Evolutionary conservation across 64 coral and sea anemone species (phyloP).

Genomic region (Montipora foliosa): DNA sequence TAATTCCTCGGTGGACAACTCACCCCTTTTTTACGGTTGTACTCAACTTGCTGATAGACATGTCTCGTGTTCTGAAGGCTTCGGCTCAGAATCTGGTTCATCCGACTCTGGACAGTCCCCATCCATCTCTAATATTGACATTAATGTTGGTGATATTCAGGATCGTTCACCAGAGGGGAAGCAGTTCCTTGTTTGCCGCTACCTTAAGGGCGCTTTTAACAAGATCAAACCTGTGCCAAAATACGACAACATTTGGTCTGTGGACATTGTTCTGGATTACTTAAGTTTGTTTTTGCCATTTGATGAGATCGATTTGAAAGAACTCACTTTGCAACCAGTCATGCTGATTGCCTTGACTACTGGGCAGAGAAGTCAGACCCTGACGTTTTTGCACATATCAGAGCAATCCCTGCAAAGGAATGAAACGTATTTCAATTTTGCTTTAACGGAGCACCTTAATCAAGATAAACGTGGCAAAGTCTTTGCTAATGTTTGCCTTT

Average conservation of each 20-base stretch:
- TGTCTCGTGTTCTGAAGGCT: neutral
- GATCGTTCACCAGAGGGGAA: too few relatives aligned
- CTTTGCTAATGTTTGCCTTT: conserved; percentile 46
- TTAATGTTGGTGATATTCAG: too few relatives aligned
- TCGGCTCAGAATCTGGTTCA: neutral
- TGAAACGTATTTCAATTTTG: conserved; percentile 35
- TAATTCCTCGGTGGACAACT: too few relatives aligned
- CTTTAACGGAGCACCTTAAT: conserved; percentile 53
- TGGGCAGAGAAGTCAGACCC: neutral
- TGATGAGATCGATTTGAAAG: neutral
- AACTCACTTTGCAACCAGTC: neutral
- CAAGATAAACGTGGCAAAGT: conserved; percentile 64
- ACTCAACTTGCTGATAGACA: neutral
- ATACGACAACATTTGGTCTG: too few relatives aligned
- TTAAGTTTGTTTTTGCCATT: neutral
- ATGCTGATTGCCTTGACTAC: neutral
- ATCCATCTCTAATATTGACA: neutral
- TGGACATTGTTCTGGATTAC: neutral
- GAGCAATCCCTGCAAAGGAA: neutral
- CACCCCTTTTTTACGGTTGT: neutral
- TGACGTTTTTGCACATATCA: neutral
- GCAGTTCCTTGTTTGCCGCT: too few relatives aligned
- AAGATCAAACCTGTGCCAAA: too few relatives aligned
- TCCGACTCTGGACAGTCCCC: neutral
- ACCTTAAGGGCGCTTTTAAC: too few relatives aligned